Evolutionary conservation across 2,113 vertebrate species (phyloP).

Genomic region (Morone chrysops): DNA sequence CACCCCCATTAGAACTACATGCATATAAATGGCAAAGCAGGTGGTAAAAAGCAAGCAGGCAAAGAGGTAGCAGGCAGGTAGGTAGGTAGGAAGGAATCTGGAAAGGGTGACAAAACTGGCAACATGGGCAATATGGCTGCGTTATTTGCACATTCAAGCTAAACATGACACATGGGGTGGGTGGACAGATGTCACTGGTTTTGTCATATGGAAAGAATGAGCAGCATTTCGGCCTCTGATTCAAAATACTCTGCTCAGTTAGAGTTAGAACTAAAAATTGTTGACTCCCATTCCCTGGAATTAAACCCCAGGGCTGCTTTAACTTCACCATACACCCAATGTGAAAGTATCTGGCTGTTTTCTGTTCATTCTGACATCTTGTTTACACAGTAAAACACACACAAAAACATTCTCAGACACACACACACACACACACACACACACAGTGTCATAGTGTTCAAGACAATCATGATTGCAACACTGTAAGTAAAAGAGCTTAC

Average conservation of each 20-base stretch:
- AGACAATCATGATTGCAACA: slow-evolving; percentile 14
- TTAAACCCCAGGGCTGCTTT: slow-evolving; percentile 3
- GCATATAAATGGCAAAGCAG: slow-evolving; percentile 86
- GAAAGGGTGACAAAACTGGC: slow-evolving; percentile 81
- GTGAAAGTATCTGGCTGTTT: neutral
- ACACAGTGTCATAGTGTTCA: neutral
- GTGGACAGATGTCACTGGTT: slow-evolving; percentile 25
- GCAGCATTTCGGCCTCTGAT: neutral
- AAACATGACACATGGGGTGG: slow-evolving; percentile 59
- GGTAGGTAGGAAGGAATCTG: slow-evolving; percentile 83
- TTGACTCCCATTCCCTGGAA: neutral
- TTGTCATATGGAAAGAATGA: slow-evolving; percentile 33
- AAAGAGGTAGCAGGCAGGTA: slow-evolving; percentile 88
- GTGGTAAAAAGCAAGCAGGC: slow-evolving; percentile 88
- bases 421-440: neutral
- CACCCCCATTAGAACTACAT: slow-evolving; percentile 80
- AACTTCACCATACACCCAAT: neutral
- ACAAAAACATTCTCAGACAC: neutral
- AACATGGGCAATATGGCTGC: slow-evolving; percentile 86
- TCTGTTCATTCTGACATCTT: neutral
- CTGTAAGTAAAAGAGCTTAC: neutral
- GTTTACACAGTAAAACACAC: neutral
- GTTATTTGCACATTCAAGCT: slow-evolving; percentile 71
- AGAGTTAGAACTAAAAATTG: neutral
- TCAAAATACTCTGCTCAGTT: neutral